Evolutionary conservation across 2,797 vertebrate species (phyloP).

Genomic region (Kryptolebias ocellatus): DNA sequence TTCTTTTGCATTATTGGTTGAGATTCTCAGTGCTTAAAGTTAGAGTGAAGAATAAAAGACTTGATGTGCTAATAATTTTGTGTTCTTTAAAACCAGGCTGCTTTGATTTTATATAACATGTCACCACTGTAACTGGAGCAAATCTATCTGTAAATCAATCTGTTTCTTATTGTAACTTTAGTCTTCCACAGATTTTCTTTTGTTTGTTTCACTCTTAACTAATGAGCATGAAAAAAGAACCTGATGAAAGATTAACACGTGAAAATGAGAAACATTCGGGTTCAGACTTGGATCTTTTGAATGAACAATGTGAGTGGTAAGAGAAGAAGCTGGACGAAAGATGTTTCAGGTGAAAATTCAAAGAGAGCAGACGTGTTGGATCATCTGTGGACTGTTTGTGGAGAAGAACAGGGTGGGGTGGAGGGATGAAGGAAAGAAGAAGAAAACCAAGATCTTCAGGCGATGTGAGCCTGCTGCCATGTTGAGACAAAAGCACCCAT

Average conservation of each 20-base stretch:
- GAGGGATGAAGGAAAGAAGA: slow-evolving; percentile 47
- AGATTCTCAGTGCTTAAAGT: too few species aligned
- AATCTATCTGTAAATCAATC: slow-evolving; percentile 10
- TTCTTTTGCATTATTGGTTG: too few species aligned
- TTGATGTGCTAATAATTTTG: neutral
- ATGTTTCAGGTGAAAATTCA: slow-evolving; percentile 21
- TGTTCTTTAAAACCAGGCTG: neutral
- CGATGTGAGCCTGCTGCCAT: slow-evolving; percentile 37
- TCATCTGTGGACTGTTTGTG: slow-evolving; percentile 4
- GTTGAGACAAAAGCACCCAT: slow-evolving; percentile 44
- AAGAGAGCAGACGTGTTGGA: slow-evolving; percentile 3
- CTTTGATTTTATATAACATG: slow-evolving; percentile 2
- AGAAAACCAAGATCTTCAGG: slow-evolving; percentile 46
- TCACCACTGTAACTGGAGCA: slow-evolving; percentile 16
- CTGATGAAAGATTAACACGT: slow-evolving; percentile 13
- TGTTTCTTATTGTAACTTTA: slow-evolving; percentile 19
- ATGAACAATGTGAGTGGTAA: neutral
- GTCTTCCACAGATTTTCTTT: slow-evolving; percentile 25
- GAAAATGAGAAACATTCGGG: slow-evolving; percentile 51
- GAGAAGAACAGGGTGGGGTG: neutral
- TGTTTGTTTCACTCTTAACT: slow-evolving; percentile 10
- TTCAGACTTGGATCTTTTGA: slow-evolving; percentile 9
- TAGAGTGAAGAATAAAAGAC: too few species aligned
- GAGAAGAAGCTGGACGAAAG: neutral
- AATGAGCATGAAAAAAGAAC: slow-evolving; percentile 29